Conservation (phyloP, 1,140 invertebrate genomes). For the Phymorhynchus buccinoides region DNA sequence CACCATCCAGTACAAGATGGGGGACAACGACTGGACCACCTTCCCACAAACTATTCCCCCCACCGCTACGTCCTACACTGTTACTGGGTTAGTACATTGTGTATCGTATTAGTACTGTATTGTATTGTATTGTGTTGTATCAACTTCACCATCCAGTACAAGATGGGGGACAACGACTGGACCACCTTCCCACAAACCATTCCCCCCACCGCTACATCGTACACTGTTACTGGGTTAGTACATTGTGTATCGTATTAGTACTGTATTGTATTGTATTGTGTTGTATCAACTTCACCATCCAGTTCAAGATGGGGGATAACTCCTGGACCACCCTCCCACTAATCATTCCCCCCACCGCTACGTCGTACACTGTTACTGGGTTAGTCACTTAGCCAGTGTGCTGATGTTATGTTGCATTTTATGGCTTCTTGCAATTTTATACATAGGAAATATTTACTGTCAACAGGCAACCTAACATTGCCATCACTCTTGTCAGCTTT, state of each 20-base stretch:
- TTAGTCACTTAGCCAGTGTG: too few species aligned
- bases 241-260: neutral
- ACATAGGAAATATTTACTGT: too few species aligned
- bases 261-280: too few species aligned
- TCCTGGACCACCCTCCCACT: conserved; percentile 51
- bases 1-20: conserved; percentile 82
- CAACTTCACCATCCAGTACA: conserved; percentile 90
- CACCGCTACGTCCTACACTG: conserved; percentile 49
- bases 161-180: conserved; percentile 48
- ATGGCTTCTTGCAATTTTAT: too few species aligned
- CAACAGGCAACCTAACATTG: too few species aligned
- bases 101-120: too few species aligned
- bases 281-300: conserved; percentile 94
- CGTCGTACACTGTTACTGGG: conserved; percentile 57
- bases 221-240: conserved; percentile 58
- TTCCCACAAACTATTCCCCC: conserved; percentile 49
- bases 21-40: conserved; percentile 47
- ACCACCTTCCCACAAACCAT: conserved; percentile 46
- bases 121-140: too few species aligned
- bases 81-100: conserved; percentile 53
- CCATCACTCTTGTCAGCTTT: too few species aligned
- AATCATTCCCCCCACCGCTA: conserved; percentile 47
- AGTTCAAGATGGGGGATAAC: conserved; percentile 74
- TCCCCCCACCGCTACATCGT: conserved; percentile 48
- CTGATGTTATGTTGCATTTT: too few species aligned